These are phyloP conservation scores for Clarias magur DNA, from an alignment of 2,113 vertebrate genomes.

Conservation along the genomic window DNA sequence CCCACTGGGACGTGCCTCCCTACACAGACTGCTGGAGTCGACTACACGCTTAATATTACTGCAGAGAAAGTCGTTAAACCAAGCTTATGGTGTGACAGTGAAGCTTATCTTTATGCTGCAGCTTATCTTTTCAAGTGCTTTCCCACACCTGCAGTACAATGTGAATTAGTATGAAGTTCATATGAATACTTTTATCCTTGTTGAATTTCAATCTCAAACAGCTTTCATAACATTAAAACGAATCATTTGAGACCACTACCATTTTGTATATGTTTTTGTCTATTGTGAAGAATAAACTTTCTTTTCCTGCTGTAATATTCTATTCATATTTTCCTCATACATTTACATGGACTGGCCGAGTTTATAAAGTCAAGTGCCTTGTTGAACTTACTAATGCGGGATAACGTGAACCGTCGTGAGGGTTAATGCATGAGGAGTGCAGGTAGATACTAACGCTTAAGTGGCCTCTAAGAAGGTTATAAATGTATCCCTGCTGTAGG, in stretches of 20 bases:
- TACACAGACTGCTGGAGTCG: neutral
- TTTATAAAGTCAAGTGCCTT: constrained; percentile 44
- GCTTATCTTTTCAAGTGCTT: neutral
- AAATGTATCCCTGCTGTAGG: neutral
- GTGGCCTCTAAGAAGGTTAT: constrained; percentile 33
- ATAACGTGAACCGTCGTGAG: constrained; percentile 34
- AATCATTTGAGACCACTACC: neutral
- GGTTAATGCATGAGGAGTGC: constrained; percentile 39
- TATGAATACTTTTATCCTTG: neutral
- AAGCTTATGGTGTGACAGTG: neutral
- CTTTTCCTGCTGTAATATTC: neutral
- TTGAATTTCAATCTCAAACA: constrained; percentile 9
- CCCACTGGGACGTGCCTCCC: constrained; percentile 26
- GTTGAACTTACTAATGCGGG: constrained; percentile 13
- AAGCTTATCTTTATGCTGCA: neutral
- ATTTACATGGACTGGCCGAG: neutral
- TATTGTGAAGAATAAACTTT: neutral
- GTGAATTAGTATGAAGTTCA: neutral
- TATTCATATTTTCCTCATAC: neutral
- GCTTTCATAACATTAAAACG: neutral
- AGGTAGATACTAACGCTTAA: constrained; percentile 10
- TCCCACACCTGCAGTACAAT: neutral
- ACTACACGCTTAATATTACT: constrained; percentile 13
- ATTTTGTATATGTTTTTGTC: neutral
- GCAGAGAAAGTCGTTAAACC: constrained; percentile 30